Evolutionary conservation across 2,888 invertebrate species (phyloP), one percentile per base, ranked within the genome.

Genomic region (Ectemnius lituratus): DNA sequence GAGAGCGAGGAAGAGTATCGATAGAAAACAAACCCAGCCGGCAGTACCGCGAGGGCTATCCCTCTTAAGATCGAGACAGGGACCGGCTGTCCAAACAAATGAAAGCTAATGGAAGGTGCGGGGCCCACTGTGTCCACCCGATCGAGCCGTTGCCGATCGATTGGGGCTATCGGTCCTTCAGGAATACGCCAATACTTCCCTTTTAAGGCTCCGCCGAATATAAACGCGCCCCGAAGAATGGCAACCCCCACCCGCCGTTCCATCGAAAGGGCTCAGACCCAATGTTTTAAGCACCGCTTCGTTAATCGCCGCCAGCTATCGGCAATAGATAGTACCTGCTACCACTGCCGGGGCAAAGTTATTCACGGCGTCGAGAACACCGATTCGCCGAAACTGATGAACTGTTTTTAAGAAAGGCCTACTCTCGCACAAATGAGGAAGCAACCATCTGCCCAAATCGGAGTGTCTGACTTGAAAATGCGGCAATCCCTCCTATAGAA

Each of bases 11-110:
- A 56, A 56, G 47, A 68, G 78, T 82, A 78, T 79, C 75, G 82
- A 84, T 80, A 75, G 78, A 81, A 81, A 83, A 78, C 76, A 78
- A 79, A 75, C 81, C 70, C 70, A 70, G 64, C 73, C 66, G 47
- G 56, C 46, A 23, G 52, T 58, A 73, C 75, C 68, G 27, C 46
- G 23, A 13, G 16, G 67, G 72, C 82, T 72, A 73, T 74, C 66
- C 73, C 79, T 71, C 73, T 75, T 76, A 75, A 79, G 75, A 78
- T 78, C 79, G 82, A 84, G 80, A 83, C 82, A 82, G 78, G 68
- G 75, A 65, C 70, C 75, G 74, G 77, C 80, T 83, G 84, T 86
- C 82, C 81, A 86, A 85, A 85, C 80, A 84, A 85, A 83, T 85
- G 81, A 83, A 83, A 82, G 81, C 82, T 84, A 84, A 87, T 85